These are phyloP conservation scores for Tarsius wallacei DNA, from an alignment of 2,797 vertebrate species.

Conservation along the genomic window DNA sequence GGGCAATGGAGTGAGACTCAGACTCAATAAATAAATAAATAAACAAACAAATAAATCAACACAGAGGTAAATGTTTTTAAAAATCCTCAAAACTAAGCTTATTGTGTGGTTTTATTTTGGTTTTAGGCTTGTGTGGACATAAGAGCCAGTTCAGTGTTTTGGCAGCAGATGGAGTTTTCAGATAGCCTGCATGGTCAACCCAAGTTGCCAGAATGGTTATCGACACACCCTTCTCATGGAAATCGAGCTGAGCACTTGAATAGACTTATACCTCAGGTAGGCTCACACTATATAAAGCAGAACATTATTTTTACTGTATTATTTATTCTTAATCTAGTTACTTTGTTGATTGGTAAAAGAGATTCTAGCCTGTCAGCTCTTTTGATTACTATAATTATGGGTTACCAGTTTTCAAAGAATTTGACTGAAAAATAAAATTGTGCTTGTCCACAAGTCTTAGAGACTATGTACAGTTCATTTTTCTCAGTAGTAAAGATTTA, in stretches of 20 bases:
- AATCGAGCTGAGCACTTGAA: slow-evolving; percentile 94
- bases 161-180: slow-evolving; percentile 96
- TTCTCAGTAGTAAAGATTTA: slow-evolving; percentile 2
- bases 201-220: slow-evolving; percentile 95
- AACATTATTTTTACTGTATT: not conserved
- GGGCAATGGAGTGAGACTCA: too few species aligned
- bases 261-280: slow-evolving; percentile 95
- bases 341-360: not conserved
- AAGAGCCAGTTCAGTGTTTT: slow-evolving; percentile 96
- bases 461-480: not conserved
- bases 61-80: not conserved
- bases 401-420: slow-evolving; percentile 28
- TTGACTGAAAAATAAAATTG: slow-evolving; percentile 55
- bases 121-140: slow-evolving; percentile 97
- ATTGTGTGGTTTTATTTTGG: slow-evolving; percentile 44
- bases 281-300: not conserved
- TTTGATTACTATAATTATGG: slow-evolving; percentile 41
- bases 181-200: slow-evolving; percentile 91
- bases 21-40: too few species aligned
- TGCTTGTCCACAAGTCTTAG: not conserved
- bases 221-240: slow-evolving; percentile 97
- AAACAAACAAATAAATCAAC: too few species aligned
- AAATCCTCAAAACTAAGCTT: not conserved
- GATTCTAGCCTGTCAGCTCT: not conserved
- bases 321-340: slow-evolving; percentile 19